Evolutionary conservation across 2,113 vertebrate species (phyloP).

Genomic region (Mastomys natalensis): DNA sequence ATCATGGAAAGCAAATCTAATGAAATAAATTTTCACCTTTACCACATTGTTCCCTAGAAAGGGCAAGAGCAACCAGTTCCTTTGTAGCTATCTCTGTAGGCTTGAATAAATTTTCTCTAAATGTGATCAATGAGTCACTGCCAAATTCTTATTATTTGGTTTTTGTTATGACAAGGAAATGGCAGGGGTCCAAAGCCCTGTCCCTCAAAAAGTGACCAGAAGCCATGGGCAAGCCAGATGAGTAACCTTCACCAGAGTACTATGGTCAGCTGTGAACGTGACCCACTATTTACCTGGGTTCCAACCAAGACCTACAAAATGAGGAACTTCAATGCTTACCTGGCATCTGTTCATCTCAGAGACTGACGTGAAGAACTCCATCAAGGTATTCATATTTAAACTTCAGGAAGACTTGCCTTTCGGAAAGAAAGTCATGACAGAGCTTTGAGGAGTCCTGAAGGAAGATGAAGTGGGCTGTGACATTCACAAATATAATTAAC

Average conservation of each 20-base stretch:
- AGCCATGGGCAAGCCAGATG: neutral
- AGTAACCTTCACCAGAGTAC: constrained; percentile 14
- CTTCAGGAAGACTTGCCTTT: constrained; percentile 63
- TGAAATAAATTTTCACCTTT: constrained; percentile 48
- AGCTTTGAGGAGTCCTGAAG: constrained; percentile 70
- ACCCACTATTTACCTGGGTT: constrained; percentile 37
- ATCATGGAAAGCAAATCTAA: constrained; percentile 14
- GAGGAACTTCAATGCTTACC: constrained; percentile 44
- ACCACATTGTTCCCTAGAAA: constrained; percentile 17
- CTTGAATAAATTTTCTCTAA: neutral
- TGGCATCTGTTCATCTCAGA: constrained; percentile 67
- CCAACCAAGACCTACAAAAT: constrained; percentile 17
- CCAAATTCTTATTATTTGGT: neutral
- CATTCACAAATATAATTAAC: constrained; percentile 82
- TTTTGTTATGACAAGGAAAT: constrained; percentile 39
- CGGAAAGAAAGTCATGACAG: constrained; percentile 63
- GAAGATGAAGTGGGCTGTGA: constrained; percentile 81
- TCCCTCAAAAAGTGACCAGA: constrained; percentile 1
- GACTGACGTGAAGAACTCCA: constrained; percentile 73
- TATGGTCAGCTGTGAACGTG: constrained; percentile 19
- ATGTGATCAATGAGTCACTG: neutral
- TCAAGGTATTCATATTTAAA: constrained; percentile 62
- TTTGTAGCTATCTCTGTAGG: neutral
- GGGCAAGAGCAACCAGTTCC: neutral
- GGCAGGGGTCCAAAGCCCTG: neutral